Percentiles rank a stretch among this genome's conserved stretches.
Evolutionary conservation across 2,113 vertebrate species (phyloP).

Genomic region (Colossoma macropomum): DNA sequence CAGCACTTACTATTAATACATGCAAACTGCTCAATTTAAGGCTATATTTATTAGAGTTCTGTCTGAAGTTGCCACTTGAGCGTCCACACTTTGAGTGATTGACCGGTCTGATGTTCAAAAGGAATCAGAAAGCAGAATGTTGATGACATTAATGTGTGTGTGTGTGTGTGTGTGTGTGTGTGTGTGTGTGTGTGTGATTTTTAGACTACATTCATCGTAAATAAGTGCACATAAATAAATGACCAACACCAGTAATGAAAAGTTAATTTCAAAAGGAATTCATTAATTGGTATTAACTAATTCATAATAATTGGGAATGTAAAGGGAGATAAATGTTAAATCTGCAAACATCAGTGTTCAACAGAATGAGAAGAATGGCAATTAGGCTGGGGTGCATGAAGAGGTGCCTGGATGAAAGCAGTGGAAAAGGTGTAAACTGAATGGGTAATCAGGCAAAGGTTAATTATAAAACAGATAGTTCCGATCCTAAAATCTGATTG

Average conservation of each 20-base stretch:
- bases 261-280: slow-evolving; percentile 71
- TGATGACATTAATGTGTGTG: slow-evolving; percentile 65
- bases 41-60: slow-evolving; percentile 39
- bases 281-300: slow-evolving; percentile 75
- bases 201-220: slow-evolving; percentile 49
- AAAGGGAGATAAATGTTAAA: slow-evolving; percentile 58
- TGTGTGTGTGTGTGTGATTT: slow-evolving; percentile 63
- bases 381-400: not conserved
- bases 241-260: slow-evolving; percentile 67
- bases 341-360: slow-evolving; percentile 58
- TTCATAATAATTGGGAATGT: slow-evolving; percentile 72
- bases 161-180: slow-evolving; percentile 63
- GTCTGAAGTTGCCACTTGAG: slow-evolving; percentile 49
- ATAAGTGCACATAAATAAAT: slow-evolving; percentile 72
- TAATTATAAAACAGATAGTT: slow-evolving; percentile 4
- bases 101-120: slow-evolving; percentile 63
- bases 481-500: too few species aligned
- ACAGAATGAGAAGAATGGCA: slow-evolving; percentile 30
- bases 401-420: slow-evolving; percentile 1
- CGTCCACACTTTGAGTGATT: slow-evolving; percentile 54
- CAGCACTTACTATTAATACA: slow-evolving; percentile 36
- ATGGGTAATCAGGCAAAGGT: not conserved
- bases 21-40: slow-evolving; percentile 28
- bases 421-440: not conserved
- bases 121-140: slow-evolving; percentile 64